phyloP scores from a whole-genome alignment of 2,113 vertebrate genomes.

The Pedetes capensis region DNA sequence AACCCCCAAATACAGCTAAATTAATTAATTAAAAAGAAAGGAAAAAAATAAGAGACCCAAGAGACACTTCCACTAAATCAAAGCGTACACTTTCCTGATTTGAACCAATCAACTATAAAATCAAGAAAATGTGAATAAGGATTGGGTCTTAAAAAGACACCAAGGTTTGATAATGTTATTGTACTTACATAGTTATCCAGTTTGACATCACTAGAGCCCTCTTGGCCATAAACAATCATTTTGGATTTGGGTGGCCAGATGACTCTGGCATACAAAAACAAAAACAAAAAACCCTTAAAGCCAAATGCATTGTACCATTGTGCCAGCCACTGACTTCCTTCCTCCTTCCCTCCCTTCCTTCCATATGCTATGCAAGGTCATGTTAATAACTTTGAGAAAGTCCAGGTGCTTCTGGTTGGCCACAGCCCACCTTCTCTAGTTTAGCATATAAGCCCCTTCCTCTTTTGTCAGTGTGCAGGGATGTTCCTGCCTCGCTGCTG shows the following conservation, averaged over 20 bases:
- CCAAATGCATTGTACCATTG: too few species aligned
- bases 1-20: too few species aligned
- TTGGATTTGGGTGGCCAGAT: too few species aligned
- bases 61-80: background rate
- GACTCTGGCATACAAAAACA: background rate
- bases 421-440: background rate
- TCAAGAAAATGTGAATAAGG: background rate
- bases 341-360: too few species aligned
- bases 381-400: background rate
- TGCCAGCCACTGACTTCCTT: background rate
- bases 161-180: background rate
- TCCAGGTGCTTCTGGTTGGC: background rate
- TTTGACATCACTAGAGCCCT: background rate
- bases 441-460: background rate
- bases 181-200: background rate
- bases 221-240: background rate
- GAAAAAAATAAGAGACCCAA: too few species aligned
- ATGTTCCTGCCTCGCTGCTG: background rate
- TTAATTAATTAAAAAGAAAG: too few species aligned
- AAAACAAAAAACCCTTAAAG: background rate
- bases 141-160: too few species aligned
- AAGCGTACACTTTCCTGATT: background rate
- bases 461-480: background rate
- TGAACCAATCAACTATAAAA: background rate
- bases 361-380: too few species aligned